Evolutionary conservation across 2,888 invertebrate species (phyloP).

Genomic region (Halictus ligatus): DNA sequence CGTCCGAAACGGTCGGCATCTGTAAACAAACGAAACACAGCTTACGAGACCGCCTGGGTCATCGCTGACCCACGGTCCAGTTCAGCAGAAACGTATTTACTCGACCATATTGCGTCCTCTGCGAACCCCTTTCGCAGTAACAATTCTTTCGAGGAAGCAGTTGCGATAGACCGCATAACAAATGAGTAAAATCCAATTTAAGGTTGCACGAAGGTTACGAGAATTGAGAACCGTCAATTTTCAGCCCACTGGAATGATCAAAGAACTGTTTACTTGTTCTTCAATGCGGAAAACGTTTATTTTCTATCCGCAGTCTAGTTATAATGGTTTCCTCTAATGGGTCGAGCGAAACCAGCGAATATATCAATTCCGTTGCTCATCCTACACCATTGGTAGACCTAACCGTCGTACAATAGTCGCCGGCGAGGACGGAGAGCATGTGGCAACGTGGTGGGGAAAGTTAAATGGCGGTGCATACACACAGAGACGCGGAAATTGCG

Average conservation of each 20-base stretch:
- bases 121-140: background rate
- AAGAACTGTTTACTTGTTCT: background rate
- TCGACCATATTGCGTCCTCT: background rate
- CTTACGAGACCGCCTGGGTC: background rate
- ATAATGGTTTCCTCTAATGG: background rate
- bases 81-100: background rate
- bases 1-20: background rate
- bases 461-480: conserved; percentile 38
- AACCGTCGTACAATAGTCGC: conserved; percentile 10
- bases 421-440: conserved; percentile 13
- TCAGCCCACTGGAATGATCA: background rate
- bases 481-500: conserved; percentile 45
- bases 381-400: background rate
- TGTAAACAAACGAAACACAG: background rate
- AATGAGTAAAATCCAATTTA: too few species aligned
- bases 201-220: too few species aligned
- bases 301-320: background rate
- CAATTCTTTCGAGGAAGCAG: background rate
- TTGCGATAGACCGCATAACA: background rate
- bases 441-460: conserved; percentile 12
- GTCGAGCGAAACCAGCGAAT: background rate
- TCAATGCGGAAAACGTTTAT: background rate
- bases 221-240: background rate
- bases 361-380: background rate
- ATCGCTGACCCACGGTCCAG: background rate